These are phyloP conservation scores for Orthosia incerta DNA, from an alignment of 2,888 invertebrate genomes.

Conservation along the genomic window DNA sequence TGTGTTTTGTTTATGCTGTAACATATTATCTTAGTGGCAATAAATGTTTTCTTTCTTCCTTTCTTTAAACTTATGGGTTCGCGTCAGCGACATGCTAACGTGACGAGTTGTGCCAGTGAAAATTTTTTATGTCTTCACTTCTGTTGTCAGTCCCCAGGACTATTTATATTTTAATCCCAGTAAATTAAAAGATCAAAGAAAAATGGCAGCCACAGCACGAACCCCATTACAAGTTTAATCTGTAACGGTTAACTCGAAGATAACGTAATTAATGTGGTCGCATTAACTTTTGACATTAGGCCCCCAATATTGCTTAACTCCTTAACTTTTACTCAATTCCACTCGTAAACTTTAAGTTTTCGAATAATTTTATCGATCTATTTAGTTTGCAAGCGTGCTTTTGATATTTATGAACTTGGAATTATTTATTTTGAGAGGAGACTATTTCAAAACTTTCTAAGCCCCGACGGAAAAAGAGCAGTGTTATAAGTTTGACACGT, in stretches of 20 bases:
- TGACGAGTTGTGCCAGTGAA: too few species aligned
- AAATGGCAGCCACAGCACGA: constrained; percentile 24
- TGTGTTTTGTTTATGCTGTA: too few species aligned
- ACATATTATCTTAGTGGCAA: too few species aligned
- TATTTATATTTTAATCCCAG: not conserved
- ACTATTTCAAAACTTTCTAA: not conserved
- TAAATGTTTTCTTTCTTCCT: too few species aligned
- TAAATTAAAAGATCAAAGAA: constrained; percentile 8
- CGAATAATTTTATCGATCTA: constrained; percentile 31
- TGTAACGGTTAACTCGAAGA: constrained; percentile 47
- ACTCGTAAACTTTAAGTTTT: constrained; percentile 37
- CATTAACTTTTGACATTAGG: constrained; percentile 53
- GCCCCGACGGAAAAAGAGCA: too few species aligned
- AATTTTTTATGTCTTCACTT: too few species aligned
- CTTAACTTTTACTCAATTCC: constrained; percentile 36
- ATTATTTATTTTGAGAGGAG: not conserved
- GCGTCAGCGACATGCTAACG: too few species aligned
- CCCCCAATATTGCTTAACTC: constrained; percentile 42
- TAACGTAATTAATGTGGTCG: constrained; percentile 60
- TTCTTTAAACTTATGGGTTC: too few species aligned
- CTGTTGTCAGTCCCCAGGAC: too few species aligned
- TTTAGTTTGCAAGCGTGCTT: constrained; percentile 13
- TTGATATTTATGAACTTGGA: not conserved
- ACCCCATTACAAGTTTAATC: constrained; percentile 65
- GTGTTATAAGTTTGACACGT: too few species aligned